These are phyloP conservation scores for Scytalopus superciliaris DNA, from an alignment of 2,113 vertebrate genomes.

Conservation along the genomic window DNA sequence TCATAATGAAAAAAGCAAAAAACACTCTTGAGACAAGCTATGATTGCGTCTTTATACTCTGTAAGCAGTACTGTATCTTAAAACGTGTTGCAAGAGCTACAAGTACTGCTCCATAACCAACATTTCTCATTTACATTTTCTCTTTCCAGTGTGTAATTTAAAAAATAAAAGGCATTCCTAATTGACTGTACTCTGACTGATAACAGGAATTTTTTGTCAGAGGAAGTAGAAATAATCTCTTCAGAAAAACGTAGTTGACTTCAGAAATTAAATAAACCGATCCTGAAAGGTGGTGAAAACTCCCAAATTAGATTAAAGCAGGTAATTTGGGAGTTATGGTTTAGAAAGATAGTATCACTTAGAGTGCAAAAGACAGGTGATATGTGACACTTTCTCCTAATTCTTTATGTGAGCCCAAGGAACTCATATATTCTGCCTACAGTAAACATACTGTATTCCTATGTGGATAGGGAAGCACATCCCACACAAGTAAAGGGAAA, in stretches of 20 bases:
- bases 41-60: not conserved
- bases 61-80: not conserved
- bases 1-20: not conserved
- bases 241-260: not conserved
- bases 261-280: not conserved
- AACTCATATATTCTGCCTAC: not conserved
- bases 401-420: not conserved
- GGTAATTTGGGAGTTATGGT: not conserved
- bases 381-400: not conserved
- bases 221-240: not conserved
- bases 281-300: not conserved
- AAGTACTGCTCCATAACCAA: not conserved
- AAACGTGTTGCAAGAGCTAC: not conserved
- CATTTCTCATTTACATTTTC: not conserved
- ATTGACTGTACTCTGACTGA: not conserved
- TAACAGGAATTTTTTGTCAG: not conserved
- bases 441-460: not conserved
- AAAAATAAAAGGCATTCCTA: not conserved
- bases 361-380: not conserved
- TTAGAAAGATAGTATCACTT: not conserved
- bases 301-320: not conserved
- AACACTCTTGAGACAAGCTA: not conserved
- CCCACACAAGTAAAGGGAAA: not conserved
- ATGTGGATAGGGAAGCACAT: not conserved
- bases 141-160: not conserved